Base-by-base conservation (phyloP, 1,140 invertebrate genomes). In the Panagrolaimus sp. region DNA sequence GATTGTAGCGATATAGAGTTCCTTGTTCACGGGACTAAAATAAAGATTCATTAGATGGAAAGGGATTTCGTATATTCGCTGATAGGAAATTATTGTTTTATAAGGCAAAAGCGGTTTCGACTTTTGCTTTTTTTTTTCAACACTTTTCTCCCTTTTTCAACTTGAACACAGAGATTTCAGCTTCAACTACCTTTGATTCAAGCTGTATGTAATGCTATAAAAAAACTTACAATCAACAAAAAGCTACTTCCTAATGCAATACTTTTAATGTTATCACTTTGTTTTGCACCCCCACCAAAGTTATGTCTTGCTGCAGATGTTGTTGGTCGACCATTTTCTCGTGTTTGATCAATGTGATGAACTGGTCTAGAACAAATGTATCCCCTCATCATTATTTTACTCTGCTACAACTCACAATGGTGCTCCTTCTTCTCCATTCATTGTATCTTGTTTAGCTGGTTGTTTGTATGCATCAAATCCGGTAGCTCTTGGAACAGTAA, bases 1-100 rank as follows among this genome's bases (percentile, higher is more conserved):
- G 84, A 2, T 90, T 89, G 79, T 95, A 97, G 45, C 91, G 87
- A 70, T 94, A 89, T 27, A 97, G 86, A 48, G 88, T 87, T 23
- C 93, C 93, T 8, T 92, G 94, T 81, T 94, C 91, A 71, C 92
- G 87, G 0, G 90, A 85, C 85, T 86, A 72, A 42, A 73, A 74
- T n/a, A n/a, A n/a, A n/a, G n/a, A n/a, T n/a, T n/a, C n/a, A n/a
- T 25, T 27, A 47, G 48, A 45, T 23, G 46, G 23, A 43, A 53
- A 1, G 14, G n/a, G n/a, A n/a, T n/a, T 67, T 67, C 67, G n/a
- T 27, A 48, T 9, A 46, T 67, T 27, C 31, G 2, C 7, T 38
- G 7, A 38, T 38, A 38, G 31, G 31, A 38, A 4, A 38, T n/a
- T n/a, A n/a, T n/a, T n/a, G n/a, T n/a, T n/a, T n/a, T n/a, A n/a